Base-by-base conservation (phyloP, 2,113 vertebrate species). In the Mesocricetus auratus region DNA sequence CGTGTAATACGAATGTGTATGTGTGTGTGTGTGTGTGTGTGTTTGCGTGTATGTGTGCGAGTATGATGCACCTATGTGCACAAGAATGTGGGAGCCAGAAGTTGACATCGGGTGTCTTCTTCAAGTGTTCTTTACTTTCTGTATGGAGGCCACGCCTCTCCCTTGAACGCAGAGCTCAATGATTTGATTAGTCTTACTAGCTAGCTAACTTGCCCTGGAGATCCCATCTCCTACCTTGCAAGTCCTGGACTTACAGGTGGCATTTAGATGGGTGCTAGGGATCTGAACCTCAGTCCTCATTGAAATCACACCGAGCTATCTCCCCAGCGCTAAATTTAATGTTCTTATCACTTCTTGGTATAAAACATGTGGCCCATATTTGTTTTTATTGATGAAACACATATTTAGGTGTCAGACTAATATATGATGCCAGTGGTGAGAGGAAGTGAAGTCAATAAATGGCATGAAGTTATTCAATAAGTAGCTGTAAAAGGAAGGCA, bases 381-480 rank as follows among this genome's bases (percentile, higher is more conserved):
- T 82, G 53, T 87, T 89, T 94, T 86, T 71, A 87, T 36, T 78
- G 45, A 87, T 73, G 15, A 42, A 62, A 60, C 68, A 60, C 91
- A n/a, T 77, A 73, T 68, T 47, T 89, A 60, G 39, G 47, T 73
- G 9, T 77, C 22, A 68, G 95, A 75, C 45, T 79, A 83, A 92
- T 71, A 86, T 0, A 53, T 39, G 68, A 62, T 33, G 74, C 89
- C 29, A 82, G 11, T 81, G 56, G 58, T 91, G 17, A 69, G 1
- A 66, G 16, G 47, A 82, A 8, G 16, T 74, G 11, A 81, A 36
- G 2, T 82, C 39, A 31, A 45, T 45, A 33, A 77, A 29, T 60
- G 33, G 92, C 31, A 21, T 50, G 7, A 11, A 81, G 24, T n/a
- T 75, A 53, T 17, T 91, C 31, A 86, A 69, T 58, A 19, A 87